Evolutionary conservation across 2,797 vertebrate species (phyloP).

Genomic region (Benthosema pterotum): DNA sequence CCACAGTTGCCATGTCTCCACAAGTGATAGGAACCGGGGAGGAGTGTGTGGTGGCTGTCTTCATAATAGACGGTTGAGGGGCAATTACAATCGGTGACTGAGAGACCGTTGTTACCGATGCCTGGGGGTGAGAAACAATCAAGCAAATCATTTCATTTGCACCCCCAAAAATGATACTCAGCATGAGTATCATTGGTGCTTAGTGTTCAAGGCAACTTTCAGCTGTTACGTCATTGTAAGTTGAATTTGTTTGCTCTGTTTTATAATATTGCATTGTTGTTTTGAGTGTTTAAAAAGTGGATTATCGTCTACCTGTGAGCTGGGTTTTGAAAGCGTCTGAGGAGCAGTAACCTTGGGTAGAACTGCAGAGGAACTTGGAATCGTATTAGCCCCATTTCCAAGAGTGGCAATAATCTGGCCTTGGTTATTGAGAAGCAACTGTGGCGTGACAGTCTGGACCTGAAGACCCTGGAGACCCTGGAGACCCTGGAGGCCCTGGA

Average conservation of each 20-base stretch:
- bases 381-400: slow-evolving; percentile 80
- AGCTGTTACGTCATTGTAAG: background rate
- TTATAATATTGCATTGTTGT: too few species aligned
- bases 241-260: too few species aligned
- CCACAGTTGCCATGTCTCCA: slow-evolving; percentile 90
- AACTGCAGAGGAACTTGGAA: slow-evolving; percentile 75
- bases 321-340: slow-evolving; percentile 66
- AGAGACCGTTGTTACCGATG: slow-evolving; percentile 72
- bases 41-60: slow-evolving; percentile 68
- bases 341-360: slow-evolving; percentile 80
- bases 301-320: slow-evolving; percentile 66
- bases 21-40: slow-evolving; percentile 83
- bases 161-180: too few species aligned
- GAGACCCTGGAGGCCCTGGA: too few species aligned
- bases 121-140: slow-evolving; percentile 49
- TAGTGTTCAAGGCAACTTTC: too few species aligned
- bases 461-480: slow-evolving; percentile 81
- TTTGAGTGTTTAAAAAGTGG: too few species aligned
- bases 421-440: slow-evolving; percentile 92
- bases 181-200: too few species aligned
- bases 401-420: slow-evolving; percentile 94
- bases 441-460: slow-evolving; percentile 89
- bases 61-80: slow-evolving; percentile 73
- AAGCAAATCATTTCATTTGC: background rate
- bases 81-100: slow-evolving; percentile 86